phyloP scores from a whole-genome alignment of 2,113 vertebrate species.

The Bathybates hornii region DNA sequence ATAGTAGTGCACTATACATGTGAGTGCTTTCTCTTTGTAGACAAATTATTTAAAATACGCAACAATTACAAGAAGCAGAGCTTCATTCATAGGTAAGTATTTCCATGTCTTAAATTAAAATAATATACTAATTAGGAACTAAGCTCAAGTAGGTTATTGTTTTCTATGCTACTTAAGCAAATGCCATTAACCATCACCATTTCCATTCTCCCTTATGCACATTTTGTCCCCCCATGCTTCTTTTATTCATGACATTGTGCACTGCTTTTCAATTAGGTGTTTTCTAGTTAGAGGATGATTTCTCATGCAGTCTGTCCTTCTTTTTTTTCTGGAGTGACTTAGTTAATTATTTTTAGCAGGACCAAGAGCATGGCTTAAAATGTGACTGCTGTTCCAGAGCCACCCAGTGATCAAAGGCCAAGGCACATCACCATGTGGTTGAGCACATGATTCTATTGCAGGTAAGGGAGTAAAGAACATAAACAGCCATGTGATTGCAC shows the following conservation, averaged over 20 bases:
- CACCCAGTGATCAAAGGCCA: slow-evolving; percentile 66
- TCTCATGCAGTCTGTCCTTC: neutral
- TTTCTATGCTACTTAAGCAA: neutral
- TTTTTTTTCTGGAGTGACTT: neutral
- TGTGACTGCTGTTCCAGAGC: slow-evolving; percentile 41
- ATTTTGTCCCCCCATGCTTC: neutral
- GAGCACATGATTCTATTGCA: slow-evolving; percentile 34
- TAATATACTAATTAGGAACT: neutral
- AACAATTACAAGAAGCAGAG: neutral
- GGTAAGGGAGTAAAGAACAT: slow-evolving; percentile 9
- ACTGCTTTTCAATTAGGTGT: neutral
- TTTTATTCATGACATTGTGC: neutral
- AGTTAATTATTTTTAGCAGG: slow-evolving; percentile 65
- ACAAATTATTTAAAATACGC: neutral
- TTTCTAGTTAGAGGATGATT: neutral
- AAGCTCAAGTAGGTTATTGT: neutral
- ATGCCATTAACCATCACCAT: neutral
- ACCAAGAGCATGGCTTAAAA: slow-evolving; percentile 42
- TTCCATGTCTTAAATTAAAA: neutral
- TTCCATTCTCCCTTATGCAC: neutral
- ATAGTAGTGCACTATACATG: neutral
- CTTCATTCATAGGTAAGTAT: neutral
- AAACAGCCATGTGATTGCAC: slow-evolving; percentile 25
- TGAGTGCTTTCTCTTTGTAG: neutral
- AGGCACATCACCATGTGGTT: slow-evolving; percentile 48